A percentile compares a stretch with the other conserved stretches of the same genome.
These are phyloP conservation scores for Stomorhina lunata DNA, from an alignment of 2,888 invertebrate species.

Conservation along the genomic window DNA sequence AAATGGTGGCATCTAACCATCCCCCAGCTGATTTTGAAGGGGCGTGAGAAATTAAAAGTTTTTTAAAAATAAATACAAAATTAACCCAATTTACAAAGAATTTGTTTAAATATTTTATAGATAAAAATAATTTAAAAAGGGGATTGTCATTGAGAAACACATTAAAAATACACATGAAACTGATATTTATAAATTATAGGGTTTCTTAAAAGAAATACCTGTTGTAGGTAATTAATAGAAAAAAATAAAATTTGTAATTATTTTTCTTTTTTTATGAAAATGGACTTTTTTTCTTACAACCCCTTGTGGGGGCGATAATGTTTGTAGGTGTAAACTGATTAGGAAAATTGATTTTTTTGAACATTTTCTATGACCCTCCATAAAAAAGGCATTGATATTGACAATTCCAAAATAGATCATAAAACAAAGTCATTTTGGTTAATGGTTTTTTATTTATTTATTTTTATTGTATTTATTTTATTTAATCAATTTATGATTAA, in stretches of 20 bases:
- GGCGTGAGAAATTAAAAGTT: not conserved
- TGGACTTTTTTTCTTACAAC: too few relatives aligned
- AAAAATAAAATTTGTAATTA: too few relatives aligned
- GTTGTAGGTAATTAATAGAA: not conserved
- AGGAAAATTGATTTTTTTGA: not conserved
- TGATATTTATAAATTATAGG: too few relatives aligned
- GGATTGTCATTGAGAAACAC: not conserved
- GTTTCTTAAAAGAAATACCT: not conserved
- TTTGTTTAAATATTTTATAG: too few relatives aligned
- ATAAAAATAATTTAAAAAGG: not conserved
- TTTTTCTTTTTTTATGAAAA: too few relatives aligned
- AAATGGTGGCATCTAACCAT: too few relatives aligned
- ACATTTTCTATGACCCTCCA: not conserved
- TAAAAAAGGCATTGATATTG: not conserved
- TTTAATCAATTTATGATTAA: not conserved
- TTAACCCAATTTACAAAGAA: conserved; percentile 7
- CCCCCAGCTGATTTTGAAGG: not conserved
- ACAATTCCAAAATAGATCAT: not conserved
- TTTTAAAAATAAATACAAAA: not conserved
- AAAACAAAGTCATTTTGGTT: not conserved
- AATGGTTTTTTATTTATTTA: too few relatives aligned
- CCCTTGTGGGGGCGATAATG: not conserved
- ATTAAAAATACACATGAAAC: too few relatives aligned
- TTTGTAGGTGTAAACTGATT: not conserved
- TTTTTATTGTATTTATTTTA: not conserved